A percentile compares a stretch with the other conserved stretches of the same genome.
phyloP scores from a whole-genome alignment of 2,113 vertebrate genomes.

The Siniperca chuatsi region DNA sequence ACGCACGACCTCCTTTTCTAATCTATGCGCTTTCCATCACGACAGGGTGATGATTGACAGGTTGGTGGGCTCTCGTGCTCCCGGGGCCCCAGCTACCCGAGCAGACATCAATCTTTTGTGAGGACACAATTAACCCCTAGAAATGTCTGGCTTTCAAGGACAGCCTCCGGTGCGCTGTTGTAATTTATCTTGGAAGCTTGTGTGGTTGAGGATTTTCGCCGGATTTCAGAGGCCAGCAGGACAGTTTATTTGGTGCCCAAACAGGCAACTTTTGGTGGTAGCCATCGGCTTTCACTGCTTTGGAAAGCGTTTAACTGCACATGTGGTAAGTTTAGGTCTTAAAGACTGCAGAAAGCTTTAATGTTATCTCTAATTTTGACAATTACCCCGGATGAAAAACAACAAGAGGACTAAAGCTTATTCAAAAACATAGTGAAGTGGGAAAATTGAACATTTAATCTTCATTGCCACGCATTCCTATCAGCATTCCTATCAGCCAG shows the following conservation, averaged over 20 bases:
- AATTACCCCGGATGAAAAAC: neutral
- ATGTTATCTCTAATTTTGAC: neutral
- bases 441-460: neutral
- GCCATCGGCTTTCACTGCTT: neutral
- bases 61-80: constrained; percentile 26
- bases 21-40: constrained; percentile 55
- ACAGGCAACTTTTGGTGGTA: constrained; percentile 22
- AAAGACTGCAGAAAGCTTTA: neutral
- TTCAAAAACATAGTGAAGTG: neutral
- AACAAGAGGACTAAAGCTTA: neutral
- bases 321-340: neutral
- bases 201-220: neutral
- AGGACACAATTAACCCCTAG: constrained; percentile 57
- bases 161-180: neutral
- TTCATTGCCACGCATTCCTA: neutral
- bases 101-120: constrained; percentile 19
- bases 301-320: neutral
- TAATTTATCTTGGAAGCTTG: neutral
- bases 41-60: constrained; percentile 64
- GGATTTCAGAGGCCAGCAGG: neutral
- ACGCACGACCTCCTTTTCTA: constrained; percentile 37
- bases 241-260: neutral
- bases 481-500: neutral
- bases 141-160: constrained; percentile 31
- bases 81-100: constrained; percentile 23